These are phyloP conservation scores for Trichopoda pennipes DNA, from an alignment of 2,888 invertebrate species.

Conservation along the genomic window DNA sequence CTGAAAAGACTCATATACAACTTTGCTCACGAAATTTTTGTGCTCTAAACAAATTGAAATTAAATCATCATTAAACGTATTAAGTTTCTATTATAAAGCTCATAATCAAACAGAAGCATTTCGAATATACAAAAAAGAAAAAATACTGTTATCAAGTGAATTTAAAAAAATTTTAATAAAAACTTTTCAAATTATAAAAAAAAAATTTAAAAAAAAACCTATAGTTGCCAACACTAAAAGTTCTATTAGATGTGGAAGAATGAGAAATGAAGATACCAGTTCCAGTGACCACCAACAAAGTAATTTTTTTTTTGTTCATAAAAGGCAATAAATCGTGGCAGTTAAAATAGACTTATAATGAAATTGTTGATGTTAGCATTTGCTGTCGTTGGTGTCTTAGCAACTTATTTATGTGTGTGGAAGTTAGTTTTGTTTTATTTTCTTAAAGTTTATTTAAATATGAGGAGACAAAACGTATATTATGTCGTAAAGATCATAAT, in stretches of 20 bases:
- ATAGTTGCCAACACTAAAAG: conserved; percentile 34
- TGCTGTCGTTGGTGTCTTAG: conserved; percentile 32
- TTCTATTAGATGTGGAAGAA: conserved; percentile 42
- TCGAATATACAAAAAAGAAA: conserved; percentile 33
- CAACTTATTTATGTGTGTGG: conserved; percentile 22
- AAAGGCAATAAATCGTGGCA: conserved; percentile 46
- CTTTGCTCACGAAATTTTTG: conserved; percentile 17
- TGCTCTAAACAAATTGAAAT: conserved; percentile 28
- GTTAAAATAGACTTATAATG: conserved; percentile 36
- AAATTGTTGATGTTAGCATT: conserved; percentile 61
- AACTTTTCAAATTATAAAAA: conserved; percentile 37
- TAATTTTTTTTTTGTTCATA: conserved; percentile 27
- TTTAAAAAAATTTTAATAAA: conserved; percentile 42
- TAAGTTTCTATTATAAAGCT: conserved; percentile 62
- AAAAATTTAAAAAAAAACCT: conserved; percentile 18
- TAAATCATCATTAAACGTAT: conserved; percentile 59
- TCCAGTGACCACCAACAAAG: conserved; percentile 57
- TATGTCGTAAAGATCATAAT: conserved; percentile 68
- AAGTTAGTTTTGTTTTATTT: conserved; percentile 14
- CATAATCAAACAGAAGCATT: conserved; percentile 65
- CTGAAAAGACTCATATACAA: background rate
- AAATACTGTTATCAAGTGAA: conserved; percentile 36
- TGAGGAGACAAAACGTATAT: conserved; percentile 54
- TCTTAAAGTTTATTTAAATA: background rate
- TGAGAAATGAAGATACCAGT: background rate